Percentiles rank a stretch among this genome's conserved stretches.
Evolutionary conservation across 2,797 vertebrate genomes (phyloP).

Genomic region (Cynopterus sphinx): DNA sequence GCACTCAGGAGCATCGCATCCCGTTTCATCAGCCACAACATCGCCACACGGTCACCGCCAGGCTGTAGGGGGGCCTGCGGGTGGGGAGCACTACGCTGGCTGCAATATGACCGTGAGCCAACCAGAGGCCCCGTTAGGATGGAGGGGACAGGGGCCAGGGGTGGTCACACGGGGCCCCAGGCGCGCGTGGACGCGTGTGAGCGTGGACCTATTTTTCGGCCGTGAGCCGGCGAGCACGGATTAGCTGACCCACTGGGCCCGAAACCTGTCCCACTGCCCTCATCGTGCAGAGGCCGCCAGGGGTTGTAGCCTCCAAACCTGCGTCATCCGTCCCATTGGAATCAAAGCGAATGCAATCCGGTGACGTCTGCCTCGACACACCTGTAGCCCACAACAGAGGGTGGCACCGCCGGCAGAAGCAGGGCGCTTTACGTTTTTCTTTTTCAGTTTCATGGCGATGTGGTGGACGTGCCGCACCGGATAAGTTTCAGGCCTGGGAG

Average conservation of each 20-base stretch:
- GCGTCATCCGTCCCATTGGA: fast-evolving
- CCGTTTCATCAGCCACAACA: background rate
- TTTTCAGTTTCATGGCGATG: background rate
- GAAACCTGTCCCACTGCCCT: background rate
- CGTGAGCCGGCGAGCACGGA: fast-evolving
- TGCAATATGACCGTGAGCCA: too few relatives aligned
- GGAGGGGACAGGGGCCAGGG: background rate
- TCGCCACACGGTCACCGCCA: fast-evolving
- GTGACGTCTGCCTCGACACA: background rate
- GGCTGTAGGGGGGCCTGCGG: background rate
- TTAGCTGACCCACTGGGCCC: background rate
- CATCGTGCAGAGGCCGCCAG: background rate
- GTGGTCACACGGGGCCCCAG: fast-evolving
- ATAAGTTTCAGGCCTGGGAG: background rate
- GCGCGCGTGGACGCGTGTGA: fast-evolving
- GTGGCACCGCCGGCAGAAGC: background rate
- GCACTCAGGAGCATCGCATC: fast-evolving
- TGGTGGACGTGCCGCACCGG: background rate
- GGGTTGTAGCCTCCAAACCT: fast-evolving
- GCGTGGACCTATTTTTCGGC: fast-evolving
- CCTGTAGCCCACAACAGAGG: background rate
- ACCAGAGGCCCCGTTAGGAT: fast-evolving
- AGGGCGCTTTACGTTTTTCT: fast-evolving
- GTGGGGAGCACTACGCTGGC: fast-evolving
- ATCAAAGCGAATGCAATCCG: fast-evolving